Percentiles rank a stretch among this genome's conserved stretches.
Conservation (phyloP, 1,140 invertebrate species). For the Lamellibrachia luymesi region DNA sequence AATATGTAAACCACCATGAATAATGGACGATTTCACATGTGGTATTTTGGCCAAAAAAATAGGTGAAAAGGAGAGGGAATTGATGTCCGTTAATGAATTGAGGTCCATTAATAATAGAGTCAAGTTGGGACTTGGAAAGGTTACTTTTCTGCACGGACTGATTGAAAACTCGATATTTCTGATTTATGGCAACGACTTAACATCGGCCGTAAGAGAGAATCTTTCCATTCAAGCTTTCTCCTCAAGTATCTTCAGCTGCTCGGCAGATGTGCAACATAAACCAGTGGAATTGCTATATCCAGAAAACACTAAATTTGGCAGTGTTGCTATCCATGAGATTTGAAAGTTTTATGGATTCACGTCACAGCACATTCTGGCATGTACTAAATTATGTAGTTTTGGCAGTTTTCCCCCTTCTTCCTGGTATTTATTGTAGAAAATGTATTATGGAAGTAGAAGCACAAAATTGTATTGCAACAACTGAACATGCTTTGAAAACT, state of each 20-base stretch:
- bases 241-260: no score
- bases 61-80: background rate
- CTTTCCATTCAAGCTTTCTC: background rate
- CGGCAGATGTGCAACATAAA: no score
- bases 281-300: no score
- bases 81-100: background rate
- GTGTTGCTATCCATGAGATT: background rate
- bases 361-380: background rate
- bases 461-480: background rate
- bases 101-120: background rate
- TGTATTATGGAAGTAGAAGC: background rate
- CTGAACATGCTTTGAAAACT: background rate
- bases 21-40: background rate
- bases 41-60: background rate
- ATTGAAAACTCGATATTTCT: background rate
- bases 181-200: background rate
- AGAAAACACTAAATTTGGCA: no score
- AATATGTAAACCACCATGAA: background rate
- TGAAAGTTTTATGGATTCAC: background rate
- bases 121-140: background rate
- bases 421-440: no score
- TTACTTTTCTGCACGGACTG: background rate
- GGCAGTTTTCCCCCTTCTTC: no score
- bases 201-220: background rate
- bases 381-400: no score